Evolutionary conservation across 2,888 invertebrate genomes (phyloP).

Genomic region (Argynnis bischoffii): DNA sequence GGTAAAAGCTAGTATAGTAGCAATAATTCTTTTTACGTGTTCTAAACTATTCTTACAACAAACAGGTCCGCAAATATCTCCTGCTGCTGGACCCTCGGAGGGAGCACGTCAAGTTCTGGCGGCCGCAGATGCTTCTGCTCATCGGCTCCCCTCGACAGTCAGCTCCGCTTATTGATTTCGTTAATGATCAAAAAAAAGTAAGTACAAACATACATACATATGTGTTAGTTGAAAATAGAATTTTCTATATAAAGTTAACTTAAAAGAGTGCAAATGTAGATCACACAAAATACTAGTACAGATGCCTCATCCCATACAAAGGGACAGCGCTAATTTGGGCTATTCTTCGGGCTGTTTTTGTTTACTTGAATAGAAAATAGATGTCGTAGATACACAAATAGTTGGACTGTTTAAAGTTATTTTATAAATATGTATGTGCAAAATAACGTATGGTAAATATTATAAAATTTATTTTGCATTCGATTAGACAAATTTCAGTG

Average conservation of each 20-base stretch:
- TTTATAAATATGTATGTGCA: too few species aligned
- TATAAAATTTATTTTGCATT: too few species aligned
- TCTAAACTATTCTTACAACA: too few species aligned
- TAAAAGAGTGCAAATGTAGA: background rate
- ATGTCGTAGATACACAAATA: too few species aligned
- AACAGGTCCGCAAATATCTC: slow-evolving; percentile 95
- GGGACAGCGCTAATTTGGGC: too few species aligned
- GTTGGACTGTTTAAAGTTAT: too few species aligned
- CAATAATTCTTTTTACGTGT: background rate
- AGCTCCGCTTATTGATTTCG: slow-evolving; percentile 96
- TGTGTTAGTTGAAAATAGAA: background rate
- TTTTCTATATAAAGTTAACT: background rate
- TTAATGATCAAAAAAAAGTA: slow-evolving; percentile 98
- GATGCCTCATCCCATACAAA: too few species aligned
- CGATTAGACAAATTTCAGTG: too few species aligned
- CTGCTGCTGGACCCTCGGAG: slow-evolving; percentile 97
- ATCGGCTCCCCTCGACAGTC: slow-evolving; percentile 95
- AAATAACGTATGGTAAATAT: too few species aligned
- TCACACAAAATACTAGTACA: too few species aligned
- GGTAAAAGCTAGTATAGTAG: background rate
- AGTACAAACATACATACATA: slow-evolving; percentile 43
- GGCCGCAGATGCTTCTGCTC: slow-evolving; percentile 97
- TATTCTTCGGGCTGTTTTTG: too few species aligned
- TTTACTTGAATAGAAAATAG: too few species aligned
- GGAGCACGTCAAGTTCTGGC: slow-evolving; percentile 99